A percentile compares a stretch with the other conserved stretches of the same genome.
Evolutionary conservation across 2,113 vertebrate genomes (phyloP).

Genomic region (Suricata suricatta): DNA sequence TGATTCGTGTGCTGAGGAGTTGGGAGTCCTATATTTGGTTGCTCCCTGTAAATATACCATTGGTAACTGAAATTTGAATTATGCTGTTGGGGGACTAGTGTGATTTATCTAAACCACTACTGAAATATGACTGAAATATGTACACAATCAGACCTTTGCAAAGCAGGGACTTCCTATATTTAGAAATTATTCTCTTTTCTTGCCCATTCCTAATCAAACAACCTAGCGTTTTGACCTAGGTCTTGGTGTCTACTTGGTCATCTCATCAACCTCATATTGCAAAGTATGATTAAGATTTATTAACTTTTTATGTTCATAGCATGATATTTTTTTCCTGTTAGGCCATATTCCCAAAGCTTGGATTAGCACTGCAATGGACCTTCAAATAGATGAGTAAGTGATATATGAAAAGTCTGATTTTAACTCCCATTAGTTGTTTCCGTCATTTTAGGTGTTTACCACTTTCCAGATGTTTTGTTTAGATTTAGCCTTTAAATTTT

Average conservation of each 20-base stretch:
- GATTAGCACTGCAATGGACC: slow-evolving; percentile 91
- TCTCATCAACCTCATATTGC: neutral
- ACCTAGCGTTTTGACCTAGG: neutral
- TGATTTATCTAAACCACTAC: neutral
- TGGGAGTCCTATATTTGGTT: neutral
- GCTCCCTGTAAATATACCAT: neutral
- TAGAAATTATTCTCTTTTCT: slow-evolving; percentile 33
- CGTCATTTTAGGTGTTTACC: slow-evolving; percentile 9
- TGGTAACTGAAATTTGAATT: slow-evolving; percentile 13
- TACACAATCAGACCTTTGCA: neutral
- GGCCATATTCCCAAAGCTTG: slow-evolving; percentile 93
- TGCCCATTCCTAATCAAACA: neutral
- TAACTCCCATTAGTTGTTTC: neutral
- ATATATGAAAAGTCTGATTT: neutral
- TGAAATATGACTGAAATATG: neutral
- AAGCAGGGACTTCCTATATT: neutral
- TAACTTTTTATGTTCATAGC: neutral
- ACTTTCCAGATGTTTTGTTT: slow-evolving; percentile 43
- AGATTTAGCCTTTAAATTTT: slow-evolving; percentile 30
- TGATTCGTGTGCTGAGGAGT: neutral
- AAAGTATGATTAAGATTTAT: slow-evolving; percentile 13
- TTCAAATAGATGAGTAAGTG: slow-evolving; percentile 89
- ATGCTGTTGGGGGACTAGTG: neutral
- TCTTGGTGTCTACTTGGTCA: neutral
- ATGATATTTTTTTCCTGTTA: slow-evolving; percentile 68